Base-by-base conservation (phyloP, 2,888 invertebrate species). In the Teleogryllus oceanicus region DNA sequence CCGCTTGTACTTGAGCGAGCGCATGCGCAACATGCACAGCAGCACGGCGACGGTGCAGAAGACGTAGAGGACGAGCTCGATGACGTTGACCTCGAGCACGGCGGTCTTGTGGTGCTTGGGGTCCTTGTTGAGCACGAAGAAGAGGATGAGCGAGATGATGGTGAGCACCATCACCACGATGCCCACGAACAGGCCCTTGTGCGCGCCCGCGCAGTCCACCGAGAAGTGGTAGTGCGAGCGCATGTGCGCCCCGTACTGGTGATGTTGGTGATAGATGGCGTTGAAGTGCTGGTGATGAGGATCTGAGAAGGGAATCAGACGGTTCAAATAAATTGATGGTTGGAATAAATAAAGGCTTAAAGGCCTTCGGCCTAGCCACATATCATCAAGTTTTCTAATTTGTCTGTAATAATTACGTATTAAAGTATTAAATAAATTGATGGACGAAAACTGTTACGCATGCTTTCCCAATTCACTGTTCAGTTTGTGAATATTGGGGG, bases 91-190 rank as follows among this genome's bases (percentile, higher is more conserved):
- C 87, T 94, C 92, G 80, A 93, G 90, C 82, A 94, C 91, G 10
- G 94, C 93, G 62, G 92, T 89, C 85, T 90, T 85, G 10, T 85
- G 84, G 81, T 86, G 86, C 20, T 89, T 88, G 0, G 90, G 90
- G 83, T 90, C 90, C 81, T 90, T 91, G 80, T 92, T 92, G 78
- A 97, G 88, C 1, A 96, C 96, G 86, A 96, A 96, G 88, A 96
- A 96, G 90, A 96, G 92, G 80, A 97, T 96, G 82, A 96, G 90
- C 18, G 94, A 93, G 84, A 96, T 94, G 78, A 96, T 95, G 13
- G 94, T 94, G 80, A 94, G 89, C 0, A 96, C 95, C 79, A 96
- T 92, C 75, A 95, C 88, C 13, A 95, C 87, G 82, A 94, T 93
- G 8, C 95, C 90, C 50, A 88, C 87, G 83, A 90, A 89, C 18